These are phyloP conservation scores for Anas bernieri DNA, from an alignment of 2,797 vertebrate genomes.

Conservation along the genomic window DNA sequence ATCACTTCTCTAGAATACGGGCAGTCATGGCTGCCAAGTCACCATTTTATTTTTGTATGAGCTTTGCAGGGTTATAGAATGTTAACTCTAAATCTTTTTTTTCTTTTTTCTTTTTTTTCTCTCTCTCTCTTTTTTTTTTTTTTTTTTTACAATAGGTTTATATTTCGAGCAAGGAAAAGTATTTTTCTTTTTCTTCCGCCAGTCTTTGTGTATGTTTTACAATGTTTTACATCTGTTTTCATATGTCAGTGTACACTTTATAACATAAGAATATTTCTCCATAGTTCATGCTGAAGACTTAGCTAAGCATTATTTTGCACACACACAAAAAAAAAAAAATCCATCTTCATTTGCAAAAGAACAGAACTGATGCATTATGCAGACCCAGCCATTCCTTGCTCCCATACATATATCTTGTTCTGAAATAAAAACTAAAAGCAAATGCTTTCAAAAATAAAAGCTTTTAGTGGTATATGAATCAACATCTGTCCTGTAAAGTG, in stretches of 20 bases:
- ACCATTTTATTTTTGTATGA: slow-evolving; percentile 16
- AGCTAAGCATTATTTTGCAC: not conserved
- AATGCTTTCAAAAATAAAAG: not conserved
- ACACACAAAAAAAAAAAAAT: not conserved
- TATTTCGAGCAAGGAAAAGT: not conserved
- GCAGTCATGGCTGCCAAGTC: slow-evolving; percentile 3
- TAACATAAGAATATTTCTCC: not conserved
- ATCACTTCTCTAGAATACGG: slow-evolving; percentile 50
- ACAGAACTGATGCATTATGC: not conserved
- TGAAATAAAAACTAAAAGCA: not conserved
- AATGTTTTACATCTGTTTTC: slow-evolving; percentile 8
- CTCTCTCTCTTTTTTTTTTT: too few relatives aligned
- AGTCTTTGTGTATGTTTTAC: not conserved
- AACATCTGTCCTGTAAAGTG: not conserved
- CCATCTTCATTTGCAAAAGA: not conserved
- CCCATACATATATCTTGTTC: not conserved
- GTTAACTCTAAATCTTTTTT: not conserved
- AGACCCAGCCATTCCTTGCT: not conserved
- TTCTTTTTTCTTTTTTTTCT: not conserved
- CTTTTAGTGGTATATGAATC: not conserved
- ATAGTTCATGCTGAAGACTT: not conserved
- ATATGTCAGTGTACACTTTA: not conserved
- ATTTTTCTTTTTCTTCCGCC: not conserved
- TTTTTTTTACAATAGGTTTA: not conserved
- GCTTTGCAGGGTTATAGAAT: not conserved